Evolutionary conservation across 2,888 invertebrate genomes (phyloP), one percentile per base, ranked within the genome.

Genomic region (Iphiclides podalirius): DNA sequence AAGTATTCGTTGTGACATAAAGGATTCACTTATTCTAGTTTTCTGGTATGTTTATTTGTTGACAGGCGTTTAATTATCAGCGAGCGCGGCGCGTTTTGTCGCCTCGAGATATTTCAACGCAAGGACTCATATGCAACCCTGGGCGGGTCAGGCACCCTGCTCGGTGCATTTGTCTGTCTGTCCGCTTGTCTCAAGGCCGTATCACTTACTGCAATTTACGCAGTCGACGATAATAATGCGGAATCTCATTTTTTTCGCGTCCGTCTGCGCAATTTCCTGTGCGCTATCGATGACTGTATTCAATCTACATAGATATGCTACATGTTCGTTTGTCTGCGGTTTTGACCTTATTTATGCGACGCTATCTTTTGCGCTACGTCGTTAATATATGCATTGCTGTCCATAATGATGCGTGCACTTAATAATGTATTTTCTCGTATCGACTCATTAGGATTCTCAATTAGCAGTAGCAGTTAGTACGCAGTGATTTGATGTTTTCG

Each of bases 251-350:
- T 61, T 57, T 59, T 60, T 59, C 56, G 55, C 54, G 64, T 62
- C 57, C 55, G 82, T 83, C 83, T 83, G 83, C 67, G 26, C 42
- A 34, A 66, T 70, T 77, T 84, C 82, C 83, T 75, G 81, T 36
- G 69, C 66, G 55, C 58, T 67, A 78, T 77, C 70, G 75, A 75
- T 78, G 73, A 73, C 72, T 72, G 76, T 50, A 53, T 52, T 49
- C 35, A 55, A 54, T 54, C 38, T 52, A 55, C 55, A 60, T 58
- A 61, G 43, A 39, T 38, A 49, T 23, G 11, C 1, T n/a, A n/a
- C n/a, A 6, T 0, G 23, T n/a, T 12, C 17, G 40, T 47, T 36
- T 41, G 36, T 41, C 17, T 36, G 20, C 2, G 1, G 35, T 40
- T 35, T 17, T 47, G 28, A 37, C 47, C 41, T 47, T 47, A 20